These are phyloP conservation scores for Eulacestoma nigropectus DNA, from an alignment of 2,113 vertebrate species.

Conservation along the genomic window DNA sequence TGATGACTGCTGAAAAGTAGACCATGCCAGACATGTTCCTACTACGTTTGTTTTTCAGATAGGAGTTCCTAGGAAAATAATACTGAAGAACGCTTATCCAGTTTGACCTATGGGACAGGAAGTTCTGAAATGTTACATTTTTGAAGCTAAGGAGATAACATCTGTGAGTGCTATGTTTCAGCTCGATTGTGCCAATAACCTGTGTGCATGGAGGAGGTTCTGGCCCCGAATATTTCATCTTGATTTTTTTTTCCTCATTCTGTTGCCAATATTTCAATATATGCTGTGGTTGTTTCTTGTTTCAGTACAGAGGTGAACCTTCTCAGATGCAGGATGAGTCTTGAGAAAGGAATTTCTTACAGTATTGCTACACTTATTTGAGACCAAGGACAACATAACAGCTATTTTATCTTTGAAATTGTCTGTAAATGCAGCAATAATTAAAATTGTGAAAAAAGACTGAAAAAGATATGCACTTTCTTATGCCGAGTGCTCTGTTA, in stretches of 20 bases:
- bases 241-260: background rate
- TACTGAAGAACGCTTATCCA: background rate
- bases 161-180: background rate
- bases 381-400: background rate
- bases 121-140: background rate
- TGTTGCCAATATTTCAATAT: background rate
- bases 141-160: background rate
- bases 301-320: background rate
- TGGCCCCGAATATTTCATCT: background rate
- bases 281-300: background rate
- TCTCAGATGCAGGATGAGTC: background rate
- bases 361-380: background rate
- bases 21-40: background rate
- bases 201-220: background rate
- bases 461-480: background rate
- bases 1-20: background rate
- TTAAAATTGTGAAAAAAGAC: background rate
- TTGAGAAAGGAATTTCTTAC: background rate
- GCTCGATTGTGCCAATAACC: background rate
- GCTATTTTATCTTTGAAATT: background rate
- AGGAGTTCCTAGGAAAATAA: background rate
- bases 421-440: slow-evolving; percentile 24
- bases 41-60: background rate
- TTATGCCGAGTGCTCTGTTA: slow-evolving; percentile 1
- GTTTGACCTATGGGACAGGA: background rate